Percentiles rank a stretch among this genome's conserved stretches.
Evolutionary conservation across 1,140 invertebrate species (phyloP).

Genomic region (Diprion similis): DNA sequence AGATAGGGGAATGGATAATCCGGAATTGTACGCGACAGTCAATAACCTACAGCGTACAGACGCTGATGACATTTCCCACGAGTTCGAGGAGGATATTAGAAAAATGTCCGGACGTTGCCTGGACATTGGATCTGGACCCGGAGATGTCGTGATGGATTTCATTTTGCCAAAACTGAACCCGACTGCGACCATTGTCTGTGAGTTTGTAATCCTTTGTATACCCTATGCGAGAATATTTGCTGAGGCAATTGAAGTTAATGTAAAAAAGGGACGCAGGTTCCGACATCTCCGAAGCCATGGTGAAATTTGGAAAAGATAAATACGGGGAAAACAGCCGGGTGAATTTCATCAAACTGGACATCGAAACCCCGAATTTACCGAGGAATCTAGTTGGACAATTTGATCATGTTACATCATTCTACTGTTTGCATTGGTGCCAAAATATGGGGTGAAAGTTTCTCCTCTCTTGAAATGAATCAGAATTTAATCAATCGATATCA

Average conservation of each 20-base stretch:
- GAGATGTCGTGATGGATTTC: constrained; percentile 73
- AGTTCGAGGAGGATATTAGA: constrained; percentile 66
- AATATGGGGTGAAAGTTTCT: constrained; percentile 66
- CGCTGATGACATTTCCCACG: constrained; percentile 69
- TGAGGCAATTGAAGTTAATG: no score
- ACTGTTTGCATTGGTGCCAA: constrained; percentile 78
- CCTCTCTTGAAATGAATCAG: constrained; percentile 18
- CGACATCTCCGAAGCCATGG: constrained; percentile 71
- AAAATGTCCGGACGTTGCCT: constrained; percentile 59
- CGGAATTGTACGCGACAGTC: constrained; percentile 62
- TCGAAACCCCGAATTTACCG: constrained; percentile 58
- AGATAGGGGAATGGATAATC: neutral
- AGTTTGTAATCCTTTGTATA: neutral
- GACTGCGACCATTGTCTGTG: constrained; percentile 46
- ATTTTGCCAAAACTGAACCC: constrained; percentile 69
- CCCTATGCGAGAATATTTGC: no score
- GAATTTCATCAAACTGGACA: constrained; percentile 68
- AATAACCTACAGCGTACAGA: constrained; percentile 74
- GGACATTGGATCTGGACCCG: constrained; percentile 85
- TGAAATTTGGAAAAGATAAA: constrained; percentile 66
- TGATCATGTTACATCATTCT: constrained; percentile 77
- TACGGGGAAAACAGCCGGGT: constrained; percentile 51
- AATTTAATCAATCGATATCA: constrained; percentile 13
- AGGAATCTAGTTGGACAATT: constrained; percentile 58
- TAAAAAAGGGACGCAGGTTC: constrained; percentile 58